A percentile compares a stretch with the other conserved stretches of the same genome.
phyloP scores from a whole-genome alignment of 1,140 invertebrate species.

The Proctacanthus coquilletti region DNA sequence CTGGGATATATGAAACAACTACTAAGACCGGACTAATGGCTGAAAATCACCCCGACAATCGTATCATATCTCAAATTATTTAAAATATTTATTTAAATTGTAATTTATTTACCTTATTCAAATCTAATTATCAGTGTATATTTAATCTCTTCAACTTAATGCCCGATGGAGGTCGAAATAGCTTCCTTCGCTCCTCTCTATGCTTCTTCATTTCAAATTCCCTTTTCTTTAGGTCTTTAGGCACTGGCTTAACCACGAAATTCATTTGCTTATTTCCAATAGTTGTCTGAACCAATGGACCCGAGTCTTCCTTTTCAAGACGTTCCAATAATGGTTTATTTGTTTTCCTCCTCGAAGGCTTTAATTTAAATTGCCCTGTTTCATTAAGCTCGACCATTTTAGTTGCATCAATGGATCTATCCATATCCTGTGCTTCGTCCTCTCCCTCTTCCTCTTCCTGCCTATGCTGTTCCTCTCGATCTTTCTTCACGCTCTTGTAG shows the following conservation, averaged over 20 bases:
- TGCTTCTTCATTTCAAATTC: conserved; percentile 43
- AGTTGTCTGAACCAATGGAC: no score
- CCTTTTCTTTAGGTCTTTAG: conserved; percentile 24
- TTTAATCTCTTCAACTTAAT: conserved; percentile 25
- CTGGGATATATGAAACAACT: no score
- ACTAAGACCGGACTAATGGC: no score
- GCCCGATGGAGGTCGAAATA: conserved; percentile 47
- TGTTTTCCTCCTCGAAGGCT: conserved; percentile 31
- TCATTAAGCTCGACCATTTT: conserved; percentile 50
- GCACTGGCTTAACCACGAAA: conserved; percentile 46
- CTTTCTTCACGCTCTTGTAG: conserved; percentile 35
- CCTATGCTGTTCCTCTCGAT: conserved; percentile 28
- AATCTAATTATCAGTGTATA: no score
- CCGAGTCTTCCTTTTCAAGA: no score
- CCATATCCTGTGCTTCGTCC: conserved; percentile 22
- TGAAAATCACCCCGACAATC: no score
- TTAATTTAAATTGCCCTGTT: conserved; percentile 40
- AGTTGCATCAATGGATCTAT: conserved; percentile 10
- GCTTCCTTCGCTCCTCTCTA: conserved; percentile 51
- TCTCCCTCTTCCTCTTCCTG: conserved; percentile 28
- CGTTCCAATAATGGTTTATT: conserved; percentile 25
- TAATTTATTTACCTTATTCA: no score
- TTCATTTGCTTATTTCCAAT: conserved; percentile 61
- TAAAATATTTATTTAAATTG: no score
- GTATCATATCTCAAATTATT: no score